Base-by-base conservation (phyloP, 2,113 vertebrate species). In the Limnothrissa miodon region DNA sequence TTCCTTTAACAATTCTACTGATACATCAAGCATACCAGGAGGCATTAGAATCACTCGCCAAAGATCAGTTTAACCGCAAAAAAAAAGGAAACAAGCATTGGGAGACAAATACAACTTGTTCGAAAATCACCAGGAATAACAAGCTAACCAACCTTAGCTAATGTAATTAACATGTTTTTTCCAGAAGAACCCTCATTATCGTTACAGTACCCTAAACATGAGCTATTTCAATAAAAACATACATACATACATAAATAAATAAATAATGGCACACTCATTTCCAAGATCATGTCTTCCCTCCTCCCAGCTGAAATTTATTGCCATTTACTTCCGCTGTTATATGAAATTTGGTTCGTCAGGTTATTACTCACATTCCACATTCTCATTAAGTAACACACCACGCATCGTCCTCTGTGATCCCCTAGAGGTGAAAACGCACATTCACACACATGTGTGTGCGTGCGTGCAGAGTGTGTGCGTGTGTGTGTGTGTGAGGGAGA, bases 351-450 rank as follows among this genome's bases (percentile, higher is more conserved):
- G 66, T 36, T 74, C 11, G 66, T 74, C 45, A 66, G 39, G 79
- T 83, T 81, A 78, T 83, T 83, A 84, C 83, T 88, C 79, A 80
- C 56, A 86, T 39, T 39, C 79, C 74, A 48, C 81, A 80, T 83
- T 83, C 83, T 87, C 83, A 88, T 87, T 87, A 87, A 83, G 45
- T 15, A 17, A 74, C 66, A 74, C 66, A 74, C 66, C 66, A 74
- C 66, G 66, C 66, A 33, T 1, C 66, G 66, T 36, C 66, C 66
- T 74, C 33, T 74, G 66, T 36, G 66, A 74, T 74, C 66, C 66
- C 66, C 66, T 74, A 17, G 66, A 74, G 66, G 46, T 46, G 79
- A 44, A 46, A 33, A 39, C 82, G 45, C 82, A 56, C 74, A 82
- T 44, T 19, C 53, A 78, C 6, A 9, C 19, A n/a, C 5, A 62